Percentiles rank a stretch among this genome's conserved stretches.
Evolutionary conservation across 2,888 invertebrate species (phyloP).

Genomic region (Mythimna lalbum): DNA sequence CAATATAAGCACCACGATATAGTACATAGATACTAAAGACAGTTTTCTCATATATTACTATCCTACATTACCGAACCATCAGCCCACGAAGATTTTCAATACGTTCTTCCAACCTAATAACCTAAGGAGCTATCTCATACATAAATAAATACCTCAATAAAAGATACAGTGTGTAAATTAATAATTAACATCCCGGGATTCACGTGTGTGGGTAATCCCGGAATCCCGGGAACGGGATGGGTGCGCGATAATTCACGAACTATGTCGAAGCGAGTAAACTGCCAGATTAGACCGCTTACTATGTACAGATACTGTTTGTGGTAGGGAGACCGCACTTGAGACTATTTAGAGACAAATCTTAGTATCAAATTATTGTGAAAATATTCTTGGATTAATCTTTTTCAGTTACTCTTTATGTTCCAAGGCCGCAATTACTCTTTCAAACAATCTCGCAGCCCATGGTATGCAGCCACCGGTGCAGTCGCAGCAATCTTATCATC

Average conservation of each 20-base stretch:
- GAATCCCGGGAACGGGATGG: conserved; percentile 38
- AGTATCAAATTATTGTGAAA: not conserved
- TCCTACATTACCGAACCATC: not conserved
- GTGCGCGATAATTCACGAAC: conserved; percentile 52
- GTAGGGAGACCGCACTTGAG: conserved; percentile 1
- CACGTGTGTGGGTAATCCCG: conserved; percentile 54
- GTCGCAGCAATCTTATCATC: too few relatives aligned
- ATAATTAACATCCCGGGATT: conserved; percentile 50
- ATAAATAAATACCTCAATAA: conserved; percentile 56
- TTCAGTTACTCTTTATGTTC: too few relatives aligned
- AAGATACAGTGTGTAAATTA: conserved; percentile 55
- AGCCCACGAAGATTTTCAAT: conserved; percentile 19
- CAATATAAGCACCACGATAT: too few relatives aligned
- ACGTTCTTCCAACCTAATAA: conserved; percentile 33
- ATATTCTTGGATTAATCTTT: not conserved
- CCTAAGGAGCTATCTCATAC: conserved; percentile 35
- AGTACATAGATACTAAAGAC: not conserved
- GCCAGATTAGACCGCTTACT: conserved; percentile 47
- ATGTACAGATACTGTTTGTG: conserved; percentile 41
- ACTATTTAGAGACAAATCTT: not conserved
- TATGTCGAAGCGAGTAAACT: conserved; percentile 57
- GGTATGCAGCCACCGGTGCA: too few relatives aligned
- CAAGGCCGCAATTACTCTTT: too few relatives aligned
- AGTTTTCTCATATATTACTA: not conserved
- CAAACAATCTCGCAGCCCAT: too few relatives aligned